Base-by-base conservation (phyloP, 2,113 vertebrate species). In the Hemiprocne comata region DNA sequence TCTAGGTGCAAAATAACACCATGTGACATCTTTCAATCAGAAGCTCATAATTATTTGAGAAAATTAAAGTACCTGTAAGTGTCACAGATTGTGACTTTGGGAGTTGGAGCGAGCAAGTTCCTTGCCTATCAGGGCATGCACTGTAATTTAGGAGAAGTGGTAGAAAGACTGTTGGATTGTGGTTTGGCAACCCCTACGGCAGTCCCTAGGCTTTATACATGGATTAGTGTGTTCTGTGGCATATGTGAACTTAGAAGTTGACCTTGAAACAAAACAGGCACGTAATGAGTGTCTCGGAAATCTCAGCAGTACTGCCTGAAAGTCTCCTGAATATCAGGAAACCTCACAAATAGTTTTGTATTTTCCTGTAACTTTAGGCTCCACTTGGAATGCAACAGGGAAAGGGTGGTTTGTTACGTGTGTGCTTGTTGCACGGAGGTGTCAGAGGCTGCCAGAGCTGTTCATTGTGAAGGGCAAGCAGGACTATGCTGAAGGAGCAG, bases 81-180 rank as follows among this genome's bases (percentile, higher is more conserved):
- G 36, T 76, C 67, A 50, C 26, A 60, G 38, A 9, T 5, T 7
- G 29, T 5, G 10, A 55, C 20, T 72, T 72, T 13, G 3, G n/a
- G 17, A 53, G 21, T 3, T 51, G 16, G 33, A 69, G 13, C 0
- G 3, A 73, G 38, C 16, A 17, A 3, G 70, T 88, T 67, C 28
- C 20, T 57, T 65, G 38, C 44, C 0, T 34, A 0, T 23, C 23
- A 9, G 28, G 44, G 10, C 6, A 21, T 11, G 26, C 20, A 4
- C 14, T 58, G 3, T 75, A 18, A 10, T 8, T 3, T 38, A 7
- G 36, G 58, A 57, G 54, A 54, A 57, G 24, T 9, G 18, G 9
- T 46, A 54, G 31, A 51, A 17, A 20, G 12, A 13, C 7, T 0
- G 0, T 18, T 55, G 16, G 5, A 1, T 21, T 0, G 1, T 24